Base-by-base conservation (phyloP, 2,888 invertebrate species). In the Rhamnusium bicolor region DNA sequence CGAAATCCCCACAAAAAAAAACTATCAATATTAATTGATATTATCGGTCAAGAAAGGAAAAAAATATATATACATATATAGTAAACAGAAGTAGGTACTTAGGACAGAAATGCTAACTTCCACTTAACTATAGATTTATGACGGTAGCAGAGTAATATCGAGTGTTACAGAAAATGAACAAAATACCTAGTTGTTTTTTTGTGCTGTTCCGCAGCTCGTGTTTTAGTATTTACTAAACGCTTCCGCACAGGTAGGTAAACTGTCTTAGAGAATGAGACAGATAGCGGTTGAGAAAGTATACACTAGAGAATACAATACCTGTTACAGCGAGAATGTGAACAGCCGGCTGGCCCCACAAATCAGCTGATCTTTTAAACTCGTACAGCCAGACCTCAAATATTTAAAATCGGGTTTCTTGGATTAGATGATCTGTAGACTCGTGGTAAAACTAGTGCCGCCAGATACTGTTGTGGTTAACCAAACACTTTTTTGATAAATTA, bases 161-260 rank as follows among this genome's bases (percentile, higher is more conserved):
- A 40, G 40, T 14, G n/a, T 40, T 40, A 40, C 12, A 40, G 40
- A 40, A 40, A 40, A 40, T 40, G 40, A 40, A 40, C 40, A 40
- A 40, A 40, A n/a, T 40, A 24, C 24, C 24, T 24, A 40, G 40
- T n/a, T 40, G 40, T 40, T 40, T 40, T 40, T 40, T 40, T 40
- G n/a, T n/a, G 40, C 4, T n/a, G 40, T 40, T 53, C 29, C 29
- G 24, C 10, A 29, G 6, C 3, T 29, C 27, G 29, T 58, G 29
- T 58, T 62, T 40, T 40, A 19, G 46, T 46, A 62, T 46, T 46
- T 46, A 62, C 24, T 47, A 46, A 62, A 46, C 24, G 62, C 46
- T 62, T 62, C 62, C 62, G 62, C 62, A 46, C 62, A 47, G 62
- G 46, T 8, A 62, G 62, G 62, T 62, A 62, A 19, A 62, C 58